A percentile compares a stretch with the other conserved stretches of the same genome.
phyloP scores from a whole-genome alignment of 1,140 invertebrate species.

The Radopholus similis region DNA sequence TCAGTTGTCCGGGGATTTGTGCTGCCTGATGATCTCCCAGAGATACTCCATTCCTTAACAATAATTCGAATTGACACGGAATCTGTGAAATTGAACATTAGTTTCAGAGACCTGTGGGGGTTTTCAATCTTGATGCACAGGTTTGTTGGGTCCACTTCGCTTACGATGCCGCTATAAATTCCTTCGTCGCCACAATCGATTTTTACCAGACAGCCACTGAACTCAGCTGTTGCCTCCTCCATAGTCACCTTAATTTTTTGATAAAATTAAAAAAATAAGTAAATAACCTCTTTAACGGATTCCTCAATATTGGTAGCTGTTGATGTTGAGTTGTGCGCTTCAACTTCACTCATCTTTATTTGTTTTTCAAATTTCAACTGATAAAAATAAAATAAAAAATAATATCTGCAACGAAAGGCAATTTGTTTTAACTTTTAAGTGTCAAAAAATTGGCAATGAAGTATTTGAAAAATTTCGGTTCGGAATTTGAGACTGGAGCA shows the following conservation, averaged over 20 bases:
- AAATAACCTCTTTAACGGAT: too few relatives aligned
- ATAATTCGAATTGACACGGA: not conserved
- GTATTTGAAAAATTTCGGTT: too few relatives aligned
- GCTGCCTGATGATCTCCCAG: not conserved
- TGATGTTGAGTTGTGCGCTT: too few relatives aligned
- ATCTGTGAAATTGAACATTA: not conserved
- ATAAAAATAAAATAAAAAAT: too few relatives aligned
- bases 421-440: too few relatives aligned
- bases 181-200: slow-evolving; percentile 42
- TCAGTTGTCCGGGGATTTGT: slow-evolving; percentile 4
- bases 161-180: slow-evolving; percentile 43
- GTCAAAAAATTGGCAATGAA: too few relatives aligned
- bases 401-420: too few relatives aligned
- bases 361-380: too few relatives aligned
- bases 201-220: slow-evolving; percentile 40
- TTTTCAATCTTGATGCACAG: slow-evolving; percentile 27
- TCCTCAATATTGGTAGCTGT: too few relatives aligned
- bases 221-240: slow-evolving; percentile 18
- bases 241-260: not conserved
- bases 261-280: too few relatives aligned
- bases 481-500: too few relatives aligned
- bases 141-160: slow-evolving; percentile 16
- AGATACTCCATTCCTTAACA: slow-evolving; percentile 9
- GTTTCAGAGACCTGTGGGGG: slow-evolving; percentile 37
- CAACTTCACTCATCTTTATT: too few relatives aligned